Conservation (phyloP, 2,888 invertebrate species). For the Lithophane ornitopus region DNA sequence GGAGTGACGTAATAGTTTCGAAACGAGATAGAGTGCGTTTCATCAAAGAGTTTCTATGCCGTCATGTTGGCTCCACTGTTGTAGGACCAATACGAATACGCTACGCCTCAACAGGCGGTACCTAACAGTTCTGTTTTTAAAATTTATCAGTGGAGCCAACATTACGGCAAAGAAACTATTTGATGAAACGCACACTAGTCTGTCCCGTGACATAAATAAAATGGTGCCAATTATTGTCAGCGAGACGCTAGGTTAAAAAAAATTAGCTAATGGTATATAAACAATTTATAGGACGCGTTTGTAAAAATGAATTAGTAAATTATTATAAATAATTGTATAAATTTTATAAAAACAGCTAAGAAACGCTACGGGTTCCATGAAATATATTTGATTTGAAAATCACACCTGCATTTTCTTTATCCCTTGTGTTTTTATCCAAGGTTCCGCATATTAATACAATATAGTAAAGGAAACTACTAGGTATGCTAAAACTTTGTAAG, state of each 20-base stretch:
- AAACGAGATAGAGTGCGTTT: conserved; percentile 36
- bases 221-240: conserved; percentile 84
- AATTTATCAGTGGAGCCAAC: too few species aligned
- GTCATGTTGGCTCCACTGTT: too few species aligned
- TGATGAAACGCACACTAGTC: conserved; percentile 7
- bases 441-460: background rate
- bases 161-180: too few species aligned
- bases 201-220: conserved; percentile 68
- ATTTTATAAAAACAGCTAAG: conserved; percentile 89
- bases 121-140: too few species aligned
- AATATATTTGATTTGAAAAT: conserved; percentile 89
- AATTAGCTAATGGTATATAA: conserved; percentile 71
- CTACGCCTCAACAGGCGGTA: too few species aligned
- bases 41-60: too few species aligned
- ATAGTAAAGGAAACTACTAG: background rate
- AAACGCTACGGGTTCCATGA: conserved; percentile 90
- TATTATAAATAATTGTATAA: conserved; percentile 83
- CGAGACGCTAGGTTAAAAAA: conserved; percentile 77
- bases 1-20: conserved; percentile 66
- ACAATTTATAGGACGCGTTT: conserved; percentile 81
- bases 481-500: too few species aligned
- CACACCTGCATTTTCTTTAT: conserved; percentile 72
- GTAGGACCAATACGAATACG: too few species aligned
- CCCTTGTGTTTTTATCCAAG: conserved; percentile 3
- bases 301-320: conserved; percentile 79